Percentiles rank a stretch among this genome's conserved stretches.
phyloP scores from a whole-genome alignment of 2,888 invertebrate species.

The Pristionchus fissidentatus region DNA sequence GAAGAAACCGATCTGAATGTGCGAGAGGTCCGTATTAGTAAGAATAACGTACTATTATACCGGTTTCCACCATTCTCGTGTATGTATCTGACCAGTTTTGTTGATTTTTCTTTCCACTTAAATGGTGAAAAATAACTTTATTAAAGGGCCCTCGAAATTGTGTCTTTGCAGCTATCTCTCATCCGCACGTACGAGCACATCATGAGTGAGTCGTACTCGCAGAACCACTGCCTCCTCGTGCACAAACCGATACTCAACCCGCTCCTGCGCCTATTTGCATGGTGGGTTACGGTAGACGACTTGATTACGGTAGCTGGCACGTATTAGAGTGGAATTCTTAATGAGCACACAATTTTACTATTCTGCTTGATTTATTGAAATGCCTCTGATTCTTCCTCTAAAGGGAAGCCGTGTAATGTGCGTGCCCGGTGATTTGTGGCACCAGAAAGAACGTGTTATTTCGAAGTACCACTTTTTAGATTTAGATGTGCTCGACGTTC shows the following conservation, averaged over 20 bases:
- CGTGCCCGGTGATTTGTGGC: no score
- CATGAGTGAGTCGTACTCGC: conserved; percentile 61
- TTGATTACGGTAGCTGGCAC: not conserved
- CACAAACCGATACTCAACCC: conserved; percentile 92
- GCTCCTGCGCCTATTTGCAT: conserved; percentile 86
- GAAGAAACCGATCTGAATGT: no score
- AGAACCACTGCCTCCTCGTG: conserved; percentile 81
- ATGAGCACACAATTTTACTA: conserved; percentile 38
- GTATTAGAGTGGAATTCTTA: conserved; percentile 20
- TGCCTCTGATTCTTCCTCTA: no score
- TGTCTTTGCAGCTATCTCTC: conserved; percentile 52
- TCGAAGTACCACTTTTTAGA: no score
- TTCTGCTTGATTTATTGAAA: no score
- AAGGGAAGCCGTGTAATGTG: no score
- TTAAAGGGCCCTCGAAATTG: not conserved
- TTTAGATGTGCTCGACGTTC: no score
- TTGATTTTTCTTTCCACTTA: not conserved
- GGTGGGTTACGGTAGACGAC: conserved; percentile 77
- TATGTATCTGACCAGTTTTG: not conserved
- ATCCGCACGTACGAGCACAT: conserved; percentile 64
- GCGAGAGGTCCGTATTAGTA: no score
- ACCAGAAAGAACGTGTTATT: no score
- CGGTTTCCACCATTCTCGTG: not conserved
- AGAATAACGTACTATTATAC: not conserved
- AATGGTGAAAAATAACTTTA: not conserved